These are phyloP conservation scores for Macrostomum lignano DNA, from an alignment of 1,140 invertebrate species.

Conservation along the genomic window DNA sequence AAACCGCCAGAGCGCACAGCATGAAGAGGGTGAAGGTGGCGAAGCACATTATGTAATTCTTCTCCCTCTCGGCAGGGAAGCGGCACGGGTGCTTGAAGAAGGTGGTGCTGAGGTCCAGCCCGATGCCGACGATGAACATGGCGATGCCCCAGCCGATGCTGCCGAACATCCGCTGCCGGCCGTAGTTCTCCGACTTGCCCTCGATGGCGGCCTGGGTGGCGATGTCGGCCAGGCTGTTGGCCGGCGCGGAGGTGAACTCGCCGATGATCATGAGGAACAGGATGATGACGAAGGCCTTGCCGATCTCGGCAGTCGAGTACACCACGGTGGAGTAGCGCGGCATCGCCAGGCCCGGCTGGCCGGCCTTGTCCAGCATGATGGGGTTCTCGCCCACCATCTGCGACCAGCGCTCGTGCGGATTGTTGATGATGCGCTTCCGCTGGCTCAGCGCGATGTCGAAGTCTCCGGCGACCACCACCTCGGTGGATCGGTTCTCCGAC, in stretches of 20 bases:
- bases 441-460: neutral
- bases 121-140: slow-evolving; percentile 82
- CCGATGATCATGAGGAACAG: slow-evolving; percentile 68
- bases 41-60: slow-evolving; percentile 94
- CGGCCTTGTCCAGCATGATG: slow-evolving; percentile 21
- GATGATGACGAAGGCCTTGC: slow-evolving; percentile 68
- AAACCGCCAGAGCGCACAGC: slow-evolving; percentile 65
- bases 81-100: slow-evolving; percentile 55
- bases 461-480: neutral
- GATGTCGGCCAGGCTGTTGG: slow-evolving; percentile 55
- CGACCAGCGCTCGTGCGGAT: neutral
- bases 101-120: slow-evolving; percentile 70
- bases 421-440: neutral
- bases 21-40: slow-evolving; percentile 84
- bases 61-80: slow-evolving; percentile 32
- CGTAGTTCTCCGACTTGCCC: slow-evolving; percentile 52
- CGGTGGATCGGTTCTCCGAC: slow-evolving; percentile 33
- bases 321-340: slow-evolving; percentile 73
- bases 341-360: slow-evolving; percentile 47
- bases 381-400: slow-evolving; percentile 1
- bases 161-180: slow-evolving; percentile 87
- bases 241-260: slow-evolving; percentile 83
- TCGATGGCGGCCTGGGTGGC: slow-evolving; percentile 56
- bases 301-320: slow-evolving; percentile 54
- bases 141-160: slow-evolving; percentile 83